phyloP scores from a whole-genome alignment of 2,888 invertebrate genomes.

The Pharmacophagus antenor region DNA sequence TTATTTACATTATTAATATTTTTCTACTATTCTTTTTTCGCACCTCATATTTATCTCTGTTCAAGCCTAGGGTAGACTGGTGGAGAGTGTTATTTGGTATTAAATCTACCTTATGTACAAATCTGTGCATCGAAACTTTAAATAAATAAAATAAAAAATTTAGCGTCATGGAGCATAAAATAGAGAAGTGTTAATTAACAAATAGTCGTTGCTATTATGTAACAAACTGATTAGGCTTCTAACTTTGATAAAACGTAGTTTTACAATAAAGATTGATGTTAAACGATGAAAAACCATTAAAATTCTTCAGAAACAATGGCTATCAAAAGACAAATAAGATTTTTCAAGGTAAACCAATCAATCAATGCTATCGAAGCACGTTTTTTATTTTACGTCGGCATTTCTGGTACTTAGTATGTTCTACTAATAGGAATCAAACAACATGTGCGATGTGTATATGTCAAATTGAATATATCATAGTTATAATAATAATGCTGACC shows the following conservation, averaged over 20 bases:
- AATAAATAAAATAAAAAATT: no score
- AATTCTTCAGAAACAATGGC: conserved; percentile 6
- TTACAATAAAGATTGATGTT: neutral
- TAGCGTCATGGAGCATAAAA: no score
- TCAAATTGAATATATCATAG: conserved; percentile 9
- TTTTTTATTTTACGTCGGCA: conserved; percentile 9
- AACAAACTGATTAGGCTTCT: no score
- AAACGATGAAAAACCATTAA: neutral
- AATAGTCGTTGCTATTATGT: no score
- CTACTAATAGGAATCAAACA: conserved; percentile 6
- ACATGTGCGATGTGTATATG: conserved; percentile 6
- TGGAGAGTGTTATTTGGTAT: no score
- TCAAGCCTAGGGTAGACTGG: no score
- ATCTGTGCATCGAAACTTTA: no score
- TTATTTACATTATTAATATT: no score
- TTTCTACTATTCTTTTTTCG: no score
- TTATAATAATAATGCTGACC: conserved; percentile 3
- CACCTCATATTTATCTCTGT: no score
- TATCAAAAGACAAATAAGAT: conserved; percentile 1
- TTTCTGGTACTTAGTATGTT: neutral
- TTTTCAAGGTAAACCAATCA: neutral
- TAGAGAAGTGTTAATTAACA: no score
- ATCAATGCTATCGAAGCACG: neutral
- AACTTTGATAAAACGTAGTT: neutral
- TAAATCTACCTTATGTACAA: no score